Conservation (phyloP, 2,797 vertebrate species). For the Tadarida brasiliensis region DNA sequence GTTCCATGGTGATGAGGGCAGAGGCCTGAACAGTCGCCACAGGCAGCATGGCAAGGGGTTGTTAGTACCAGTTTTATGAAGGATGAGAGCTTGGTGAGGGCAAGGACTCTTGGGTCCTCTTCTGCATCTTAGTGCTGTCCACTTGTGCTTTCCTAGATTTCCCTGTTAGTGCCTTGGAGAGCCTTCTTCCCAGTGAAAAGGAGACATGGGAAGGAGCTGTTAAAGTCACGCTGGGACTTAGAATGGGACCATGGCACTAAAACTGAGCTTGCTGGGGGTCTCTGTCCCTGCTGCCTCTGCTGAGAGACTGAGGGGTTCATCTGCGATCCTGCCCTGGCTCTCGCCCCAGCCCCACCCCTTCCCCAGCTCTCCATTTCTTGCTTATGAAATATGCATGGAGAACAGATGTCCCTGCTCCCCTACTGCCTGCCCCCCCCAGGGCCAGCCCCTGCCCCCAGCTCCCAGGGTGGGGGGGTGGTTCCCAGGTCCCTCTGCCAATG, state of each 20-base stretch:
- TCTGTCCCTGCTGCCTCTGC: conserved; percentile 37
- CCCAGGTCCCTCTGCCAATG: conserved; percentile 85
- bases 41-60: not conserved
- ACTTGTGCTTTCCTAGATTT: not conserved
- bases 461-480: conserved; percentile 66
- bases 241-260: conserved; percentile 9
- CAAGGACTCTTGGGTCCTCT: not conserved
- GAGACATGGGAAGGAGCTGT: not conserved
- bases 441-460: conserved; percentile 80
- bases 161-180: not conserved
- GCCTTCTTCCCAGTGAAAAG: not conserved
- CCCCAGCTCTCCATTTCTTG: conserved; percentile 86
- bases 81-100: not conserved
- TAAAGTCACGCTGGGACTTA: conserved; percentile 18
- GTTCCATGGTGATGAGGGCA: not conserved
- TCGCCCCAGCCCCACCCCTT: conserved; percentile 80
- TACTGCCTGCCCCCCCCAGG: conserved; percentile 81
- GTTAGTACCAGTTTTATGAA: not conserved
- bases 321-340: conserved; percentile 77
- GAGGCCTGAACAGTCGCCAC: not conserved
- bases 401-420: conserved; percentile 89
- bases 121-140: not conserved
- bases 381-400: conserved; percentile 90
- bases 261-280: conserved; percentile 8
- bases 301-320: conserved; percentile 69